These are phyloP conservation scores for Sisor rabdophorus DNA, from an alignment of 2,113 vertebrate species.

Conservation along the genomic window DNA sequence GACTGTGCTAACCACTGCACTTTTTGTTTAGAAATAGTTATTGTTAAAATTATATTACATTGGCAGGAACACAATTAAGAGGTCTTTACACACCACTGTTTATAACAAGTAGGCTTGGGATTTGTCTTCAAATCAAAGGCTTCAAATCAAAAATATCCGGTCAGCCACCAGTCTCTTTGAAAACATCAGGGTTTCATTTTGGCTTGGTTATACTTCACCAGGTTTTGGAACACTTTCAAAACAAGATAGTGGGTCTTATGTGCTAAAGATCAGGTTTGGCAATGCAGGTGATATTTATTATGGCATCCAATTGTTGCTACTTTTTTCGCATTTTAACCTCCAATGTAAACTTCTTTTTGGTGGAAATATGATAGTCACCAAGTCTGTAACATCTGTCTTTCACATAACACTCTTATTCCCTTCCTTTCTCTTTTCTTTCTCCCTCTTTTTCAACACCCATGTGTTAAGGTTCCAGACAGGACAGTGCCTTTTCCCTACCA, in stretches of 20 bases:
- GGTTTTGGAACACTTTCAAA: not conserved
- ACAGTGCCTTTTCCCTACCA: constrained; percentile 32
- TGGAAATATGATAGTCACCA: constrained; percentile 34
- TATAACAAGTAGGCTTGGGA: not conserved
- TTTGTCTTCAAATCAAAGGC: not conserved
- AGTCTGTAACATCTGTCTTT: too few species aligned
- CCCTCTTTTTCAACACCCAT: constrained; percentile 1
- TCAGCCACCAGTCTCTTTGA: not conserved
- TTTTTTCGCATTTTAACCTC: not conserved
- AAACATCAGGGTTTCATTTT: not conserved
- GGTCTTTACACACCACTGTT: not conserved
- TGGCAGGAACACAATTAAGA: not conserved
- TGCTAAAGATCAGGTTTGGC: not conserved
- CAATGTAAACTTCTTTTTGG: constrained; percentile 15
- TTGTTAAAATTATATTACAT: too few species aligned
- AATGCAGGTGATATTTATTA: not conserved
- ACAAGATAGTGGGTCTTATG: not conserved
- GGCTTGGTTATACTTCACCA: not conserved
- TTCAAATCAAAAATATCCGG: not conserved
- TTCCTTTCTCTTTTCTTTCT: constrained; percentile 38
- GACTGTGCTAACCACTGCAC: too few species aligned
- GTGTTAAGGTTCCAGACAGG: constrained; percentile 20
- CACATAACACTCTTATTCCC: constrained; percentile 28
- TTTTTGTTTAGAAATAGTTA: too few species aligned
- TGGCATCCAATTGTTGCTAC: not conserved